Evolutionary conservation across 2,113 vertebrate genomes (phyloP).

Genomic region (Grus americana): DNA sequence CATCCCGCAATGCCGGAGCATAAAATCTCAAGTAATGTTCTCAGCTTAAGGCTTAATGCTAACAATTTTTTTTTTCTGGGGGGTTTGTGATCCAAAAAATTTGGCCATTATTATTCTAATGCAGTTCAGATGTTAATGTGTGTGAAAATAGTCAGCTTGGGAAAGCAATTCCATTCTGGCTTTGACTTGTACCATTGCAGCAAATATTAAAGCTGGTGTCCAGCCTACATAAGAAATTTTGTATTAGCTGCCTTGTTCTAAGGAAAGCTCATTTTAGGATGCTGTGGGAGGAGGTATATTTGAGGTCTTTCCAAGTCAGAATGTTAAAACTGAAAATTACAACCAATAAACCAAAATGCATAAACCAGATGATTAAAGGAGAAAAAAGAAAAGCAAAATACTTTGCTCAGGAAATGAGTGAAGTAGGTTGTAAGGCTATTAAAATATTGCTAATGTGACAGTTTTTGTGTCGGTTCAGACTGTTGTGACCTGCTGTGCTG

Average conservation of each 20-base stretch:
- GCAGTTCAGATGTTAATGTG: background rate
- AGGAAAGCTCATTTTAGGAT: background rate
- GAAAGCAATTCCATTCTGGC: background rate
- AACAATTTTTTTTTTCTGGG: background rate
- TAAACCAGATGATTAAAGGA: background rate
- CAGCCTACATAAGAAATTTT: background rate
- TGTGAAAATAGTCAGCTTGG: background rate
- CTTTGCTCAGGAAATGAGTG: background rate
- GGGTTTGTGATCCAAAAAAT: background rate
- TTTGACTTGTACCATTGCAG: background rate
- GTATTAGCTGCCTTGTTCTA: background rate
- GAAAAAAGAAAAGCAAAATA: background rate
- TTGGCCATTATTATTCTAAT: background rate
- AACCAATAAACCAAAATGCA: background rate
- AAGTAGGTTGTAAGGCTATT: background rate
- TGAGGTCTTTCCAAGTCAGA: background rate
- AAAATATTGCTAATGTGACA: background rate
- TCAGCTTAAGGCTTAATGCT: background rate
- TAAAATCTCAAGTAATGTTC: background rate
- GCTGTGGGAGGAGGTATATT: background rate
- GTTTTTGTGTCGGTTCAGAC: background rate
- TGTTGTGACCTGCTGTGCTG: background rate
- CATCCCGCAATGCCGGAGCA: fast-evolving
- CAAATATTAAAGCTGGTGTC: background rate
- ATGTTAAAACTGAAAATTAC: background rate